A percentile compares a stretch with the other conserved stretches of the same genome.
phyloP scores from a whole-genome alignment of 2,888 invertebrate species.

The Desoria tigrina region DNA sequence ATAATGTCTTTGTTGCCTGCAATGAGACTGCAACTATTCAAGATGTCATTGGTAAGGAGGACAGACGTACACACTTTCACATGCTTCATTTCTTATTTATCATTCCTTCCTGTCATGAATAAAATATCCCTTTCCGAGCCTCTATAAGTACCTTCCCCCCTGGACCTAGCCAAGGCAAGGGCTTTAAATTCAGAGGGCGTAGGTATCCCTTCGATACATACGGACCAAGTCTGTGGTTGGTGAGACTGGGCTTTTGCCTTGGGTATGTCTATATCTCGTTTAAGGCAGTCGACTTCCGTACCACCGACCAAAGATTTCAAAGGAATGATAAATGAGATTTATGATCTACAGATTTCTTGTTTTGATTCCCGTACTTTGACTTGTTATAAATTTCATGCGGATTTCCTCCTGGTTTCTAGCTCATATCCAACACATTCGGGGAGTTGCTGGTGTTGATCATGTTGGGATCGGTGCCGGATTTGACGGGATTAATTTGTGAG shows the following conservation, averaged over 20 bases:
- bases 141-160: background rate
- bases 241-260: no score
- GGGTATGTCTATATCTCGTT: background rate
- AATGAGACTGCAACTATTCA: slow-evolving; percentile 74
- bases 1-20: slow-evolving; percentile 81
- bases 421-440: slow-evolving; percentile 83
- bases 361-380: background rate
- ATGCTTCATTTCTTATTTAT: slow-evolving; percentile 23
- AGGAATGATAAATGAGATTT: background rate
- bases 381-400: background rate
- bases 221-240: no score
- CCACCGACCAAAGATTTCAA: background rate
- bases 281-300: background rate
- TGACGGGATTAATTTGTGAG: slow-evolving; percentile 88
- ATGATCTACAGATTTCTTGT: background rate
- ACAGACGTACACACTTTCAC: slow-evolving; percentile 7
- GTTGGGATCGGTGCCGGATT: slow-evolving; percentile 85
- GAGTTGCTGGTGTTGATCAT: slow-evolving; percentile 79
- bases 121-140: slow-evolving; percentile 11
- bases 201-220: no score
- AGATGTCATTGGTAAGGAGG: slow-evolving; percentile 71
- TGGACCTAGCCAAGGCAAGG: background rate
- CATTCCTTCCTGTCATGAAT: slow-evolving; percentile 17
- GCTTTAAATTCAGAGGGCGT: no score
- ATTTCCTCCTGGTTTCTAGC: slow-evolving; percentile 61